Percentiles rank a stretch among this genome's conserved stretches.
Evolutionary conservation across 1,140 invertebrate genomes (phyloP).

Genomic region (Pseudomyrmex cubaensis): DNA sequence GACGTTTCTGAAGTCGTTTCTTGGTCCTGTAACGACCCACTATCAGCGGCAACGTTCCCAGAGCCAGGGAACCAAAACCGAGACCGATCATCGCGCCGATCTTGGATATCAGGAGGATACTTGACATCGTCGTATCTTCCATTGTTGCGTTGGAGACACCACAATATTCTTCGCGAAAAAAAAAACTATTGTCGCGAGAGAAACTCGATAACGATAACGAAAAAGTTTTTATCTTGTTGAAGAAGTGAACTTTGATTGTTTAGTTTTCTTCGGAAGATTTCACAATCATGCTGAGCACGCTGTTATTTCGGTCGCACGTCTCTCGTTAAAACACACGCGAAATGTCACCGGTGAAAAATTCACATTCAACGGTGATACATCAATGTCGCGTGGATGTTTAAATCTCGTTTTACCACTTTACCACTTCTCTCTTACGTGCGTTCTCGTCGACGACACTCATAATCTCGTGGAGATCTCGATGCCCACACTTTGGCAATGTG

Average conservation of each 20-base stretch:
- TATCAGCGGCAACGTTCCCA: conserved; percentile 86
- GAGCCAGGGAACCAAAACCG: conserved; percentile 84
- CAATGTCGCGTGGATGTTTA: not conserved
- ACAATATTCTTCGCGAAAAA: no score
- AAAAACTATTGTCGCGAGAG: not conserved
- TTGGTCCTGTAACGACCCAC: conserved; percentile 82
- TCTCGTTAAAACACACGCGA: not conserved
- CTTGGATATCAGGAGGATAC: conserved; percentile 83
- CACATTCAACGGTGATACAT: not conserved
- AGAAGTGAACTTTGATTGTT: not conserved
- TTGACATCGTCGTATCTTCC: conserved; percentile 58
- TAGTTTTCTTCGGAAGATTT: not conserved
- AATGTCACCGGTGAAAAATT: not conserved
- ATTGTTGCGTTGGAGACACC: conserved; percentile 1
- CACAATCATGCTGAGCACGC: not conserved
- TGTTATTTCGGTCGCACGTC: not conserved
- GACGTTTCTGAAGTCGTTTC: conserved; percentile 71
- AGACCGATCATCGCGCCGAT: conserved; percentile 86
- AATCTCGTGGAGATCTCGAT: not conserved
- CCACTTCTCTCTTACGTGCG: not conserved
- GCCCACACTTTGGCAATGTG: no score
- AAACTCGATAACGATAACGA: not conserved
- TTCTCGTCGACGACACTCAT: conserved; percentile 21
- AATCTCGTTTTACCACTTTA: conserved; percentile 34
- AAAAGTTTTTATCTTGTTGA: not conserved